Evolutionary conservation across 1,140 invertebrate species (phyloP).

Genomic region (Papilio polyxenes): DNA sequence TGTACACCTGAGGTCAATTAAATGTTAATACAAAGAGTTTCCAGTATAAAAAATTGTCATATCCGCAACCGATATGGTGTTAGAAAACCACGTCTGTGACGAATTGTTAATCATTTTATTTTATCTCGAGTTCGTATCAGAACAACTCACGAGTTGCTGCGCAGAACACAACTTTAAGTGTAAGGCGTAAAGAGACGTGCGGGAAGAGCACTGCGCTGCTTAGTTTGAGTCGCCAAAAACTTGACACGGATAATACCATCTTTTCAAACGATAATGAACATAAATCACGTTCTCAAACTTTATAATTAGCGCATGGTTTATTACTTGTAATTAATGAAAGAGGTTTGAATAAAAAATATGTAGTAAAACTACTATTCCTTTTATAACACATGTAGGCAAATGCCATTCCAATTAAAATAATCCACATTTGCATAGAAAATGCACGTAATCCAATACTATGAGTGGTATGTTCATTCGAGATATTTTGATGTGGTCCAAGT

Average conservation of each 20-base stretch:
- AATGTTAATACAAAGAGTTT: slow-evolving; percentile 50
- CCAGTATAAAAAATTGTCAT: slow-evolving; percentile 52
- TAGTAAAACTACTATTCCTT: slow-evolving; percentile 21
- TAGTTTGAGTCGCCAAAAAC: neutral
- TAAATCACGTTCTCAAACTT: slow-evolving; percentile 45
- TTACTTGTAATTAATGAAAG: slow-evolving; percentile 44
- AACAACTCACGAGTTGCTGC: neutral
- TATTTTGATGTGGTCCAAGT: slow-evolving; percentile 41
- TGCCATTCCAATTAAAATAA: slow-evolving; percentile 60
- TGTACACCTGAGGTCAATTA: slow-evolving; percentile 59
- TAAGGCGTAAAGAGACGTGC: neutral
- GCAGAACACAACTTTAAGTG: neutral
- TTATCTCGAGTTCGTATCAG: neutral
- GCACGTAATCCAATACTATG: slow-evolving; percentile 45
- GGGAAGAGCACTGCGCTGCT: neutral
- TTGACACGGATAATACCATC: neutral
- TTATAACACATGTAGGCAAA: slow-evolving; percentile 44
- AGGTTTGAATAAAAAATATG: slow-evolving; percentile 37
- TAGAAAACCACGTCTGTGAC: slow-evolving; percentile 44
- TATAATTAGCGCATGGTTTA: slow-evolving; percentile 52
- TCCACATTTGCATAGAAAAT: slow-evolving; percentile 61
- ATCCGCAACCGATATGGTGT: slow-evolving; percentile 36
- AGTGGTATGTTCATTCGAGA: slow-evolving; percentile 42
- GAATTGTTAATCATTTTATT: slow-evolving; percentile 54
- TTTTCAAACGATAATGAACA: neutral